phyloP scores from a whole-genome alignment of 2,888 invertebrate species.

The Tenthredo livida region DNA sequence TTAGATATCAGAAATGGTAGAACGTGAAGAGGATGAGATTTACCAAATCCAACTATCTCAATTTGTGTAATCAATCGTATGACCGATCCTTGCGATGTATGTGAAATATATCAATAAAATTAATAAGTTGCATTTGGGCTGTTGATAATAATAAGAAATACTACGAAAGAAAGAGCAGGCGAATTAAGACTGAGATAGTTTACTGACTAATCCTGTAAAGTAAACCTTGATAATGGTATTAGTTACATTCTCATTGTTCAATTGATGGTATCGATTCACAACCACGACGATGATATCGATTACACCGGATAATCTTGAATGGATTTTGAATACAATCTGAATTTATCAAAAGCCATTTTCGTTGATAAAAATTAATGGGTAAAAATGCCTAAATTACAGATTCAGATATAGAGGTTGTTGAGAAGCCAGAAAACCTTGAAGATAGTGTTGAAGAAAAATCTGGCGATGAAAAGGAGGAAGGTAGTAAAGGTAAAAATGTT shows the following conservation, averaged over 20 bases:
- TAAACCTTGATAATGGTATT: conserved; percentile 28
- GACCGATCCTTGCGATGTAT: background rate
- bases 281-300: conserved; percentile 4
- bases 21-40: background rate
- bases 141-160: background rate
- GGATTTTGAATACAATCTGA: background rate
- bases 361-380: background rate
- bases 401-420: conserved; percentile 75
- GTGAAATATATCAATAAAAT: conserved; percentile 2
- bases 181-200: background rate
- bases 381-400: conserved; percentile 63
- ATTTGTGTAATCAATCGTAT: background rate
- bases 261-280: conserved; percentile 30
- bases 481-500: background rate
- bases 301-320: background rate
- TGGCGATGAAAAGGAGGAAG: conserved; percentile 49
- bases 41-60: background rate
- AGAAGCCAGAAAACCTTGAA: conserved; percentile 67
- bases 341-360: background rate
- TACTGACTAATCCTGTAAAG: background rate
- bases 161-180: background rate
- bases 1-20: background rate
- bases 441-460: conserved; percentile 57
- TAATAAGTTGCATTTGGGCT: background rate
- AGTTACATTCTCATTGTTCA: conserved; percentile 23